These are phyloP conservation scores for Leucophenga montana DNA, from an alignment of 2,888 invertebrate genomes.

Conservation along the genomic window DNA sequence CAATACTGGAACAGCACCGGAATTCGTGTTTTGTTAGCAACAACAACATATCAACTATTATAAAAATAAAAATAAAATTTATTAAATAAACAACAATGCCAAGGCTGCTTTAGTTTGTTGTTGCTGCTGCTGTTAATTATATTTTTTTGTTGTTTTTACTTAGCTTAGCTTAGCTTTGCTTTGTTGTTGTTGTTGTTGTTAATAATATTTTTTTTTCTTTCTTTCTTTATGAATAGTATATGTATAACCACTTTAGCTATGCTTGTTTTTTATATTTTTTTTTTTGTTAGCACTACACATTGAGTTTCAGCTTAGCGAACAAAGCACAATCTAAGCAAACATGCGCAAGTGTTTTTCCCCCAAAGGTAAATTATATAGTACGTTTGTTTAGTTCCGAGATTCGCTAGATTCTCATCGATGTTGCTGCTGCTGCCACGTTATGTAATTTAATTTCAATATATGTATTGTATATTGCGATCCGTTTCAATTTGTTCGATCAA, in stretches of 20 bases:
- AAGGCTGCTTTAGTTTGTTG: background rate
- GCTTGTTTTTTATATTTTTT: conserved; percentile 38
- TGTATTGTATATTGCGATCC: background rate
- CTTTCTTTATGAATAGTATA: background rate
- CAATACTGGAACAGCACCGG: conserved; percentile 4
- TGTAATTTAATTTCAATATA: background rate
- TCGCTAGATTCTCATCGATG: too few relatives aligned
- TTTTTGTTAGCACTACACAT: conserved; percentile 57
- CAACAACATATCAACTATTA: too few relatives aligned
- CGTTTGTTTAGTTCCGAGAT: background rate
- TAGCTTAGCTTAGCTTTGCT: conserved; percentile 16
- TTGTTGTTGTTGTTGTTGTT: conserved; percentile 36
- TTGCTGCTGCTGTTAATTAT: conserved; percentile 26
- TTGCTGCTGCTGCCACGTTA: background rate
- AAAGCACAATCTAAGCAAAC: background rate
- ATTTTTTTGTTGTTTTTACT: too few relatives aligned
- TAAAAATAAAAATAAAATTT: too few relatives aligned
- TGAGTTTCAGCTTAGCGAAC: background rate
- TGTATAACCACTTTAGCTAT: conserved; percentile 3
- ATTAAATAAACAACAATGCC: background rate
- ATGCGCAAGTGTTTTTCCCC: conserved; percentile 1
- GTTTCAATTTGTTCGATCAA: conserved; percentile 7
- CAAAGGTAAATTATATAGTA: background rate
- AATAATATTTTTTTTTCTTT: background rate
- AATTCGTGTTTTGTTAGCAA: background rate